Evolutionary conservation across 2,888 invertebrate species (phyloP), one percentile per base, ranked within the genome.

Genomic region (Drosophila pseudotakahashii): DNA sequence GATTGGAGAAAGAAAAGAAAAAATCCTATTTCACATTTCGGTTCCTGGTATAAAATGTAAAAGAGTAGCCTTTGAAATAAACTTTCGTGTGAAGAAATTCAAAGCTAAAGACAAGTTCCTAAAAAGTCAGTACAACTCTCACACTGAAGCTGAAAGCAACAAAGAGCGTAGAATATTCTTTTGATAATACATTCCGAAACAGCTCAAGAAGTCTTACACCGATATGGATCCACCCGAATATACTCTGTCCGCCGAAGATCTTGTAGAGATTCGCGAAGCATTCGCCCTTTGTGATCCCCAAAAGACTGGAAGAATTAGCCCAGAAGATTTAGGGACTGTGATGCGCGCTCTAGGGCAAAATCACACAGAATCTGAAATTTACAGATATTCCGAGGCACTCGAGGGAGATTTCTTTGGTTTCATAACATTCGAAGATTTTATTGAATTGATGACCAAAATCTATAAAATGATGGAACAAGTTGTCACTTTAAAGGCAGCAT

Each of bases 401-500:
- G 62, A 72, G 5, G 44, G 16, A 7, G 41, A 62, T 0, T 7
- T 11, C 9, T 16, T 7, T 6, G 63, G 73, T 0, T 14, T 9
- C 3, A 72, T 70, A 19, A 19, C 16, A 7, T 44, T 67, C 4
- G 1, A 9, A 0, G 36, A 19, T 11, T 59, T 77, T 10, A 13
- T 52, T 14, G 41, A 47, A 16, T 51, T 62, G 34, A 66, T 75
- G 54, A 41, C 66, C 11, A 64, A 13, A 6, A 30, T 26, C 23
- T 41, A 32, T 10, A 19, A 41, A 0, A 1, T 45, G 0, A 39
- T 45, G 11, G 53, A 55, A 5, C 1, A 39, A 2, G 30, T 16
- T 3, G 64, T 63, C 0, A 2, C 34, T 4, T 98, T 99, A 93
- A 95, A 98, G 92, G 66, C 34, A 5, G 71, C 71, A 7, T 71